Evolutionary conservation across 2,888 invertebrate genomes (phyloP), one percentile per base, ranked within the genome.

Genomic region (Volucella zonaria): DNA sequence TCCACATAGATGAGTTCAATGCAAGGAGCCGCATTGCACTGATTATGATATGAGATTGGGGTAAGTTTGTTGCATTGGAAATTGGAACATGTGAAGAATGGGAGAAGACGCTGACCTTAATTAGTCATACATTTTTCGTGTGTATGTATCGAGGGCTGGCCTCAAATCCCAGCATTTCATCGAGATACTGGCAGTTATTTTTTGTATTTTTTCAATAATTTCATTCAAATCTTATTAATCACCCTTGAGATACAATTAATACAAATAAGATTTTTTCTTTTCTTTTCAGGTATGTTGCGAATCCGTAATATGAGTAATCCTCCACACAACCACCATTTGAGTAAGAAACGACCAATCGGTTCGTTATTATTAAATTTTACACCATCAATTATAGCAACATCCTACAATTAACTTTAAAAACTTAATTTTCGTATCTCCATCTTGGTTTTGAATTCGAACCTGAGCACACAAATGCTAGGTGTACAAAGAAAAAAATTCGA

Each of bases 301-400:
- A 3, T 14, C 18, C 18, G 11, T 18, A 51, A 18, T 18, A n/a
- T n/a, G n/a, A n/a, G n/a, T n/a, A 18, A 18, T 15, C 10, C 6
- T 40, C 47, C 51, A 15, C 18, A 51, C 1, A 1, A 8, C 3
- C 42, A 64, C 6, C 4, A 31, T 31, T 31, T 38, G 2, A 14
- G 61, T 52, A 71, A 61, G 71, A 51, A 62, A 43, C 15, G 38
- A 47, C 74, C 64, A 64, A 56, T 74, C 56, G 49, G 74, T 64
- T 11, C 54, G 45, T 0, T 62, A 52, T 54, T 18, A 62, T 73
- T 62, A 15, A 10, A 49, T 2, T 74, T 74, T 54, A 62, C 62
- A 49, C 23, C 40, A 42, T 47, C 58, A 75, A 75, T 75, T 58
- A 51, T 43, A 14, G 10, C 52, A 38, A 31, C 62, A 56, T 64